Percentiles rank a stretch among this genome's conserved stretches.
These are phyloP conservation scores for Taurulus bubalis DNA, from an alignment of 2,113 vertebrate species.

Conservation along the genomic window DNA sequence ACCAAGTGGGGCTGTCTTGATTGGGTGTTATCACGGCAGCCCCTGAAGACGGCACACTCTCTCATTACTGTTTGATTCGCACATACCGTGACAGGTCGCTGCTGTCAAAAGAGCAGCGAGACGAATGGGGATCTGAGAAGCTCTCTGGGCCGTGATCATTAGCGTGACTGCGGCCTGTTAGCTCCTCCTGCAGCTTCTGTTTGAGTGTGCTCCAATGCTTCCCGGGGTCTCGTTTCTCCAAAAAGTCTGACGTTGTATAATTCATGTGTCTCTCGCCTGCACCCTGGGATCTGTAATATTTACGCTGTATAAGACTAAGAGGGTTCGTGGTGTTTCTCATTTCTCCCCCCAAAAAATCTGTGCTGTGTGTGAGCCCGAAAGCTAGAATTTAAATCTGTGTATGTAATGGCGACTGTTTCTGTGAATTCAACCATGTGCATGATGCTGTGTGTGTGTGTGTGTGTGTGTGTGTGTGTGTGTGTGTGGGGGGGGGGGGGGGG, in stretches of 20 bases:
- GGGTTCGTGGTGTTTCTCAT: neutral
- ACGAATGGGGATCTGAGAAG: constrained; percentile 28
- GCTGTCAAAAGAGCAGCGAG: constrained; percentile 3
- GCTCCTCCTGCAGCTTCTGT: constrained; percentile 14
- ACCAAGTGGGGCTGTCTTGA: constrained; percentile 14
- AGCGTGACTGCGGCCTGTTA: constrained; percentile 45
- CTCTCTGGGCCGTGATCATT: constrained; percentile 3
- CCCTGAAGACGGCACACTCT: too few relatives aligned
- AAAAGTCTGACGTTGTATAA: constrained; percentile 51
- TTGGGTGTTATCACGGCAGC: constrained; percentile 13
- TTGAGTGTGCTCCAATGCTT: constrained; percentile 32
- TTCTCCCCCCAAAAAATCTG: constrained; percentile 4
- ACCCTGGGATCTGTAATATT: constrained; percentile 50
- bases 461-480: constrained; percentile 4
- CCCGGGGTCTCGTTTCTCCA: neutral
- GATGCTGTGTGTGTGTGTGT: constrained; percentile 5
- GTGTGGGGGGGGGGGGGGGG: neutral
- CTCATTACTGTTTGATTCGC: neutral
- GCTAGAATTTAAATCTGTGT: neutral
- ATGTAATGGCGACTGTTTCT: neutral
- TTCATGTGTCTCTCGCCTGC: constrained; percentile 14
- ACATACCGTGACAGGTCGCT: constrained; percentile 16
- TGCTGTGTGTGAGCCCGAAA: constrained; percentile 7
- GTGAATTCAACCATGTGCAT: constrained; percentile 33
- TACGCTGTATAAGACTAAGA: constrained; percentile 5